Evolutionary conservation across 1,140 invertebrate species (phyloP).

Genomic region (Coelopa frigida): DNA sequence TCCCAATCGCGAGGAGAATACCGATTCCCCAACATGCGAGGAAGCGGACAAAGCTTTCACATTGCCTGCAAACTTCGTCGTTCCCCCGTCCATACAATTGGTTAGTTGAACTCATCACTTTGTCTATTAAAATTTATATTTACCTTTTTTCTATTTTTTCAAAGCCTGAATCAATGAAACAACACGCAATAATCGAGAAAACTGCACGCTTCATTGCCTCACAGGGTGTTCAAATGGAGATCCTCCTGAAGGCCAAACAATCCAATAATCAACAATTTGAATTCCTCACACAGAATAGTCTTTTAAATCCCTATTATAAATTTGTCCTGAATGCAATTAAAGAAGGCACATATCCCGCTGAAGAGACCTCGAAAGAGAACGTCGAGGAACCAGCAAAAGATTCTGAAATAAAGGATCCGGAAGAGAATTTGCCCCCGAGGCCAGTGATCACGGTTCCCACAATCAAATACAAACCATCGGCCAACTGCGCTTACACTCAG

Average conservation of each 20-base stretch:
- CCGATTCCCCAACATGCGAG: conserved; percentile 36
- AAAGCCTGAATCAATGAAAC: conserved; percentile 86
- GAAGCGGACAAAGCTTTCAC: conserved; percentile 64
- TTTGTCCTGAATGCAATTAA: conserved; percentile 76
- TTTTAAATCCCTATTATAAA: conserved; percentile 85
- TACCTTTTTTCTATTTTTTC: conserved; percentile 12
- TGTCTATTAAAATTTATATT: conserved; percentile 4
- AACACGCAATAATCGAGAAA: conserved; percentile 92
- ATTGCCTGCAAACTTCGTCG: conserved; percentile 59
- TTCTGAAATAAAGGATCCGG: conserved; percentile 1
- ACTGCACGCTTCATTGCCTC: conserved; percentile 89
- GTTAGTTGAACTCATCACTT: conserved; percentile 49
- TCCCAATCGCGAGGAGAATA: conserved; percentile 20
- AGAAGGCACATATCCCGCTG: conserved; percentile 62
- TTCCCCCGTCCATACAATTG: conserved; percentile 64
- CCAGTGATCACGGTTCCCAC: conserved; percentile 36
- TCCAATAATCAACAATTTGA: conserved; percentile 87
- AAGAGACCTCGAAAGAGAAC: conserved; percentile 15
- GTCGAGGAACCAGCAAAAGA: conserved; percentile 24
- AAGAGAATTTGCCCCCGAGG: conserved; percentile 8
- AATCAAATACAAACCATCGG: conserved; percentile 70
- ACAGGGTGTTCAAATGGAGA: conserved; percentile 97
- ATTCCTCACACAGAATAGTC: conserved; percentile 82
- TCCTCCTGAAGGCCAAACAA: conserved; percentile 95
- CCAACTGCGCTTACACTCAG: conserved; percentile 77